phyloP scores from a whole-genome alignment of 1,140 invertebrate genomes.

The Drosophila sturtevanti region DNA sequence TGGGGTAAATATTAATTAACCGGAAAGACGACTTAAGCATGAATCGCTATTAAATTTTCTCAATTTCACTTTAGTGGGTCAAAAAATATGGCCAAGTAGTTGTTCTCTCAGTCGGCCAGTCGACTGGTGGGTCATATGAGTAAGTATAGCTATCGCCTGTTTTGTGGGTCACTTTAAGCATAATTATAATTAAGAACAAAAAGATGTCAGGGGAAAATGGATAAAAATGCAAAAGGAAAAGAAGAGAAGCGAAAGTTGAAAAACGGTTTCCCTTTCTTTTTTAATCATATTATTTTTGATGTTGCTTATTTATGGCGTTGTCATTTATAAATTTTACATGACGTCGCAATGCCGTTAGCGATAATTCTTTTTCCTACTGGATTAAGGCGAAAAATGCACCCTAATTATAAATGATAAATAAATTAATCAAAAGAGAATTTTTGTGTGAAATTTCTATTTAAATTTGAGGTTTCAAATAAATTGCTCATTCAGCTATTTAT shows the following conservation, averaged over 20 bases:
- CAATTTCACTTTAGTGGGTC: constrained; percentile 54
- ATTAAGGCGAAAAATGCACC: neutral
- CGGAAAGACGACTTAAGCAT: constrained; percentile 14
- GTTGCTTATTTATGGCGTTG: constrained; percentile 9
- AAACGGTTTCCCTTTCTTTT: neutral
- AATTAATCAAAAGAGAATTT: neutral
- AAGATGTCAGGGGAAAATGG: constrained; percentile 2
- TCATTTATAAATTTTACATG: constrained; percentile 49
- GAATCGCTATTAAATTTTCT: constrained; percentile 23
- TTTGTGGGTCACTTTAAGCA: constrained; percentile 53
- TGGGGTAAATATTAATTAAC: constrained; percentile 67
- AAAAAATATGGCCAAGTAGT: constrained; percentile 25
- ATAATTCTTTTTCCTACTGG: neutral
- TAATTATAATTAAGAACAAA: constrained; percentile 53
- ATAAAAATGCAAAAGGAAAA: neutral
- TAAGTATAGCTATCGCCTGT: neutral
- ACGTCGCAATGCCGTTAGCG: constrained; percentile 49
- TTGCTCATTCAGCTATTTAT: constrained; percentile 7
- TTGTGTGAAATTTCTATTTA: neutral
- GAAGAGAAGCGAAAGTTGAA: neutral
- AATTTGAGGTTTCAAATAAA: constrained; percentile 21
- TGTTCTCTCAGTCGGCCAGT: neutral
- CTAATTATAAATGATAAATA: neutral
- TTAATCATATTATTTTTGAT: constrained; percentile 19
- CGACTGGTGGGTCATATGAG: neutral